These are phyloP conservation scores for Capitella teleta DNA, from an alignment of 1,140 invertebrate genomes.

Conservation along the genomic window DNA sequence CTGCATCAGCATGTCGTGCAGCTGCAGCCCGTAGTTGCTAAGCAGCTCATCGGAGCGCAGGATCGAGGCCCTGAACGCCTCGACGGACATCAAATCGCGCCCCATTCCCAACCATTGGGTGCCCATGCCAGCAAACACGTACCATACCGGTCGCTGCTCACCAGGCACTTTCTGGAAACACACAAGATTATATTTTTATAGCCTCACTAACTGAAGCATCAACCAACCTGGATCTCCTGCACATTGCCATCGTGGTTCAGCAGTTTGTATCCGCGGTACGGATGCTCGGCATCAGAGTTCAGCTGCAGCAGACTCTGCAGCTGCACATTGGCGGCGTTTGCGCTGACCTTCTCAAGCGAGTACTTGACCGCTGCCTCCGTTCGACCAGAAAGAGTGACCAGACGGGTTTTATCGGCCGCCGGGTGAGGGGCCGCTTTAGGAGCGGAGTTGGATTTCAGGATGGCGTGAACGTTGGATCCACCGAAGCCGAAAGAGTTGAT, in stretches of 20 bases:
- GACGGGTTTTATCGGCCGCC: conserved; percentile 45
- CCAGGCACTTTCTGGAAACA: conserved; percentile 3
- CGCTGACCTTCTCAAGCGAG: conserved; percentile 51
- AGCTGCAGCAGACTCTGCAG: conserved; percentile 65
- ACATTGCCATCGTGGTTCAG: conserved; percentile 40
- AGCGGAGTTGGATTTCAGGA: conserved; percentile 57
- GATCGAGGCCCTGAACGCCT: conserved; percentile 67
- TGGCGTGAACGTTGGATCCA: conserved; percentile 85
- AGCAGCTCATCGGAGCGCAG: conserved; percentile 62
- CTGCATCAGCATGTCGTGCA: conserved; percentile 67
- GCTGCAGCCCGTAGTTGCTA: conserved; percentile 63
- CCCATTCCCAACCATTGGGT: conserved; percentile 93
- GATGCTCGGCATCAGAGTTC: conserved; percentile 59
- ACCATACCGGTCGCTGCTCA: conserved; percentile 67
- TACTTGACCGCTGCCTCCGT: conserved; percentile 65
- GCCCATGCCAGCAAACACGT: conserved; percentile 92
- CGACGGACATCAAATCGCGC: conserved; percentile 65
- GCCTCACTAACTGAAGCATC: not conserved
- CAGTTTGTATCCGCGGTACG: conserved; percentile 64
- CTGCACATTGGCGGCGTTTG: conserved; percentile 54
- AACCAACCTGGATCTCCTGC: conserved; percentile 22
- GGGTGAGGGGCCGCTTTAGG: not conserved
- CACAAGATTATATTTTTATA: not conserved
- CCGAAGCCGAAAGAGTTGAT: conserved; percentile 97
- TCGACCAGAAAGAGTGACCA: conserved; percentile 69